Conservation (phyloP, 2,797 vertebrate species). For the Esox masquinongy region DNA sequence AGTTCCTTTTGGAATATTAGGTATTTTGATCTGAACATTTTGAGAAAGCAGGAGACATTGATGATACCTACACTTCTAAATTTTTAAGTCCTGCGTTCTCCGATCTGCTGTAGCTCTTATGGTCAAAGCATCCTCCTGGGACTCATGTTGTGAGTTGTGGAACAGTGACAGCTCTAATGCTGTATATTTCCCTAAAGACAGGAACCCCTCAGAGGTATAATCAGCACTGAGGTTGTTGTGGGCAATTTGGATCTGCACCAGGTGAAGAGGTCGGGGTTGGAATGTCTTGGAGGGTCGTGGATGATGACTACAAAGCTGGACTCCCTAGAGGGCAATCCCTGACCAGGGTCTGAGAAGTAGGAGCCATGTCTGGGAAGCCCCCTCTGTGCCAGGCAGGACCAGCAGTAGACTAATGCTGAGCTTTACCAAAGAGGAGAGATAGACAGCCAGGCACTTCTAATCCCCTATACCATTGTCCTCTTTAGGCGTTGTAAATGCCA, state of each 20-base stretch:
- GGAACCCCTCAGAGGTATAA: constrained; percentile 29
- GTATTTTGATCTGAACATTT: not conserved
- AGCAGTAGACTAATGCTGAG: constrained; percentile 16
- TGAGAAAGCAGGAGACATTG: not conserved
- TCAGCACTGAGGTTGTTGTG: constrained; percentile 43
- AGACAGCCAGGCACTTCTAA: constrained; percentile 3
- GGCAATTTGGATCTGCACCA: constrained; percentile 70
- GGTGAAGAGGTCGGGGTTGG: constrained; percentile 80
- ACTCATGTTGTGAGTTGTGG: not conserved
- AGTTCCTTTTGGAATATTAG: not conserved
- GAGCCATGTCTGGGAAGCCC: constrained; percentile 37
- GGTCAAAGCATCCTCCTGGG: constrained; percentile 13
- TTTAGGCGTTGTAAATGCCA: not conserved
- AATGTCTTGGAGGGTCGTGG: constrained; percentile 80
- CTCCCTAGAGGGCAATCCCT: constrained; percentile 33
- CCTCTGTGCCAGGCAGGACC: constrained; percentile 30
- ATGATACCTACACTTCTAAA: not conserved
- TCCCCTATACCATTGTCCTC: constrained; percentile 5
- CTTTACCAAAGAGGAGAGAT: constrained; percentile 1
- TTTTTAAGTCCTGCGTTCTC: not conserved
- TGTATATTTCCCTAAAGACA: constrained; percentile 10
- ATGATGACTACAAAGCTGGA: constrained; percentile 65
- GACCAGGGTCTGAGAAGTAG: constrained; percentile 12
- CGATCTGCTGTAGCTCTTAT: constrained; percentile 25
- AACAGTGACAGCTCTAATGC: constrained; percentile 33